Percentiles rank a stretch among this genome's conserved stretches.
phyloP scores from a whole-genome alignment of 2,797 vertebrate genomes.

The Coracias cyanogaster region DNA sequence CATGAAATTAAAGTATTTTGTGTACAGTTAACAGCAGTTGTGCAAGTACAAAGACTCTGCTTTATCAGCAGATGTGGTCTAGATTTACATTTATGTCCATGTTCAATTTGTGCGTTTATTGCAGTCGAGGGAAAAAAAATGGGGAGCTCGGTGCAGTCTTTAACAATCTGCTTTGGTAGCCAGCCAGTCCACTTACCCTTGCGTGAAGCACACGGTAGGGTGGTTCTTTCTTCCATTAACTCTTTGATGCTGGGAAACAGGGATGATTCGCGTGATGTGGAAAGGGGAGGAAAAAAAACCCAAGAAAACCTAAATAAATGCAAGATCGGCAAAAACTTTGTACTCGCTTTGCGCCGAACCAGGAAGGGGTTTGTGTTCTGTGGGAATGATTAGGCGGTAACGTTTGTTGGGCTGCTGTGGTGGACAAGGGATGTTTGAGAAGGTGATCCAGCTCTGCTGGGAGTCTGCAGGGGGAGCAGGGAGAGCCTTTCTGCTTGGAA shows the following conservation, averaged over 20 bases:
- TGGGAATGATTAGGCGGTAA: not conserved
- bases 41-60: constrained; percentile 52
- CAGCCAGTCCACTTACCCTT: constrained; percentile 26
- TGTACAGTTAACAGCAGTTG: constrained; percentile 26
- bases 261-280: not conserved
- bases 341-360: not conserved
- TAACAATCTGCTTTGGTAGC: constrained; percentile 51
- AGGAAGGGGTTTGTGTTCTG: not conserved
- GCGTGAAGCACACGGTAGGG: not conserved
- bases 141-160: constrained; percentile 1
- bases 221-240: constrained; percentile 44
- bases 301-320: not conserved
- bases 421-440: not conserved
- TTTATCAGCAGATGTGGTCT: constrained; percentile 60
- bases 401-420: not conserved
- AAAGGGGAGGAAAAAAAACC: not conserved
- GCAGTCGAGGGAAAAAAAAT: not conserved
- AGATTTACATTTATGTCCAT: constrained; percentile 49
- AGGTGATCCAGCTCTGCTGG: not conserved
- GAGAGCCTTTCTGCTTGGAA: not conserved
- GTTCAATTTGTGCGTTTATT: not conserved
- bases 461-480: not conserved
- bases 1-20: constrained; percentile 55
- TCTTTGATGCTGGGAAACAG: constrained; percentile 8
- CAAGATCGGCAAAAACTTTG: not conserved